These are phyloP conservation scores for Eclectus roratus DNA, from an alignment of 2,113 vertebrate species.

Conservation along the genomic window DNA sequence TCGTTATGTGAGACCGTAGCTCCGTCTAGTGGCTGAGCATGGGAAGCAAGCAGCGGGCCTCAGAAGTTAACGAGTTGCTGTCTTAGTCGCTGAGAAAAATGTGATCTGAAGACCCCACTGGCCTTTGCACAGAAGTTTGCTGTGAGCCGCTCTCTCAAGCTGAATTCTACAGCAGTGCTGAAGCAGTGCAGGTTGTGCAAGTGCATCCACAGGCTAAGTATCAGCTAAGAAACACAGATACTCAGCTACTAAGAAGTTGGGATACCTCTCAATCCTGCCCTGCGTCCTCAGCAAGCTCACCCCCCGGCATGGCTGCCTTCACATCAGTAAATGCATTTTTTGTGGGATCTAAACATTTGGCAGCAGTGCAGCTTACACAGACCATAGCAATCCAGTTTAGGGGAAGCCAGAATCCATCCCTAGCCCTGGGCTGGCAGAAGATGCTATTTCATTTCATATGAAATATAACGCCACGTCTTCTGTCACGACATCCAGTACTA, in stretches of 20 bases:
- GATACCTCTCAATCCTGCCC: background rate
- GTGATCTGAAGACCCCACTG: rapidly evolving
- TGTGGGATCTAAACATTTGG: background rate
- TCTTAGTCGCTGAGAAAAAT: too few species aligned
- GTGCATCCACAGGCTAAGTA: background rate
- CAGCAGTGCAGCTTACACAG: background rate
- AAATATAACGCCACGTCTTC: rapidly evolving
- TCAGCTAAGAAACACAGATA: rapidly evolving
- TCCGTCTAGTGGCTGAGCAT: background rate
- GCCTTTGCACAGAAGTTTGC: background rate
- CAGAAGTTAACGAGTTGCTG: rapidly evolving
- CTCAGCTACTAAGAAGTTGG: background rate
- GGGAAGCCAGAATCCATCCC: background rate
- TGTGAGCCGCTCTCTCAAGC: rapidly evolving
- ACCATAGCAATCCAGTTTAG: background rate
- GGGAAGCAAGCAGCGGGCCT: rapidly evolving
- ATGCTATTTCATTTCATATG: rapidly evolving
- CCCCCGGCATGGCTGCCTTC: rapidly evolving
- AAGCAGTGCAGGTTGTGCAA: background rate
- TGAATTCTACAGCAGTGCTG: background rate
- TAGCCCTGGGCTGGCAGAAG: background rate
- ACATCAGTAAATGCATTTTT: rapidly evolving
- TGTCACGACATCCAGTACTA: background rate
- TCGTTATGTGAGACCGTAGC: background rate
- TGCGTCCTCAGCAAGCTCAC: background rate